phyloP scores from a whole-genome alignment of 2,113 vertebrate genomes.

The Salminus brasiliensis region DNA sequence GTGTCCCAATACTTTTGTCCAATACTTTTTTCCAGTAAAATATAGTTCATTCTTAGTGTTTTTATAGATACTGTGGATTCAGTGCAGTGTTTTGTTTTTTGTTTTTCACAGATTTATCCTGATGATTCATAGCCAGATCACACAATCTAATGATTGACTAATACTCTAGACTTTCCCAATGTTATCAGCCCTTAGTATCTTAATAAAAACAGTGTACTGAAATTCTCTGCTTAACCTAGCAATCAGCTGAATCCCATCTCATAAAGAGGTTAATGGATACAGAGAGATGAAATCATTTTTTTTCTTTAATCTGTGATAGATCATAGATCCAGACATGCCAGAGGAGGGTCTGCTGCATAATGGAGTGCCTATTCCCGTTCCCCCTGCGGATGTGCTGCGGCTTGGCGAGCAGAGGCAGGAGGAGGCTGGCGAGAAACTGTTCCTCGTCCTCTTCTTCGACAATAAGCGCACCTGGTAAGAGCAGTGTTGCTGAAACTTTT shows the following conservation, averaged over 20 bases:
- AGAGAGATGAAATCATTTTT: background rate
- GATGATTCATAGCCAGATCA: background rate
- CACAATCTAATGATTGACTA: background rate
- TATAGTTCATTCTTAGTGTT: no score
- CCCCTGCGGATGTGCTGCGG: constrained; percentile 89
- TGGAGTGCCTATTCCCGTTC: constrained; percentile 95
- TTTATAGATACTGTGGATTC: no score
- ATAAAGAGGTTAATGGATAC: no score
- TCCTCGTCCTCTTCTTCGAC: constrained; percentile 98
- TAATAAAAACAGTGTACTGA: no score
- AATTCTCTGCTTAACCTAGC: no score
- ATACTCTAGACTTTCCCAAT: no score
- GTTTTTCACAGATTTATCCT: background rate
- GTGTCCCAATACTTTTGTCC: no score
- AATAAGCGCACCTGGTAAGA: constrained; percentile 98
- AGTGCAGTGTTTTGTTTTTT: background rate
- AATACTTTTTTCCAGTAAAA: no score
- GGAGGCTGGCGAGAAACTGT: constrained; percentile 88
- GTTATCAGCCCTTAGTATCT: no score
- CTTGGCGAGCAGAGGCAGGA: constrained; percentile 91
- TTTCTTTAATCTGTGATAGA: constrained; percentile 70
- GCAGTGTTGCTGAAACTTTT: background rate
- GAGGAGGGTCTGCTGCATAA: constrained; percentile 96
- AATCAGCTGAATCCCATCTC: no score
- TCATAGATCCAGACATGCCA: constrained; percentile 96